Evolutionary conservation across 2,797 vertebrate genomes (phyloP), one percentile per base, ranked within the genome.

Genomic region (Liasis olivaceus): DNA sequence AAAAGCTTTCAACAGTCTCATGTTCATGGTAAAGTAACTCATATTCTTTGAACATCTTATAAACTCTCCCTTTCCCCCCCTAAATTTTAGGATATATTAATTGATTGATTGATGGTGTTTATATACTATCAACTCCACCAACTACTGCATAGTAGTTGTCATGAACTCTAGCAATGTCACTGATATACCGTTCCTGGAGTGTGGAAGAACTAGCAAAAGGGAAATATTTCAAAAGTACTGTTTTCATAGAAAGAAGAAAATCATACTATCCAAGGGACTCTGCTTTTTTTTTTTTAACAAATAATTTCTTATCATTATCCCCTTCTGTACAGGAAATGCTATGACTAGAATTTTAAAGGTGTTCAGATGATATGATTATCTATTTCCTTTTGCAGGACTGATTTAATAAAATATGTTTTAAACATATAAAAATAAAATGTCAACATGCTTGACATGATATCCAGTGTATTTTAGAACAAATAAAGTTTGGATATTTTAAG

Each of bases 1-100:
- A 99, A 99, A 97, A 99, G 99, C 96, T 99, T 99, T 97, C 99
- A 99, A 95, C 99, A 99, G 97, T 99, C 99, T 88, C 99, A 99
- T 3, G 99, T 99, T 12, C 99, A 99, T 14, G 99, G 99, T 99
- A 98, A 98, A 93, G 94, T 96, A 93, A 90, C 93, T 94, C 91
- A 5, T 91, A 47, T 88, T 0, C 4, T 85, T 91, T 60, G 9
- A 85, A 94, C 89, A 22, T 95, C 89, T 81, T 90, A 42, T 9
- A 36, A 36, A 89, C 0, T 20, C 42, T 56, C 56, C 9, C 28
- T 3, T 2, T 2, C 51, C 22, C 63, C 28, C 51, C 17, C 88
- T 88, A 1, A 86, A 0, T 13, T 56, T 91, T 56, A 64, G 22
- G 26, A 89, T 85, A 17, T 81, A 0, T 24, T 77, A 9, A 81